phyloP scores from a whole-genome alignment of 2,888 invertebrate species.

The Tuberolachnus salignus region DNA sequence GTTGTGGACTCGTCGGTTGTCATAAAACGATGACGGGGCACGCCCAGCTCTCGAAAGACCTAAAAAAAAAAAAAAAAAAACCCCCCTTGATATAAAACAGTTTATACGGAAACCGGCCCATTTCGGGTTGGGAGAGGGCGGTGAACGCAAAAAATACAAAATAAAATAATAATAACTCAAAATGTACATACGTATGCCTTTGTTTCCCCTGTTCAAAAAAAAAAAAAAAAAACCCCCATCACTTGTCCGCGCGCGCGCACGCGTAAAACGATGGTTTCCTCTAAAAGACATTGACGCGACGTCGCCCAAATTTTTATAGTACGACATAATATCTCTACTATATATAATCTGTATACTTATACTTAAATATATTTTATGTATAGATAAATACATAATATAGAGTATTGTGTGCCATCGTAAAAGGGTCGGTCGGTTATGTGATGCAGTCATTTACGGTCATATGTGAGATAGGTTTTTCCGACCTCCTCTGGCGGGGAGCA shows the following conservation, averaged over 20 bases:
- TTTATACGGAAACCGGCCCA: conserved; percentile 11
- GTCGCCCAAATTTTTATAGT: neutral
- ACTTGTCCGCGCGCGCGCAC: neutral
- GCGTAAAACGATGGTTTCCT: neutral
- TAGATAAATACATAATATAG: neutral
- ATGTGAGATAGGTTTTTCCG: conserved; percentile 35
- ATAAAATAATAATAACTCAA: too few species aligned
- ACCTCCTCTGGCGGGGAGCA: neutral
- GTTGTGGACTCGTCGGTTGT: neutral
- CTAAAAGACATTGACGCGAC: conserved; percentile 17
- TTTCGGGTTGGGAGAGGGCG: neutral
- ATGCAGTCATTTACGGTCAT: neutral
- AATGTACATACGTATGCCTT: neutral
- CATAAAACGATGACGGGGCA: neutral
- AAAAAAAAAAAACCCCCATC: neutral
- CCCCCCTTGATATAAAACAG: neutral
- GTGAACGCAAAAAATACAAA: neutral
- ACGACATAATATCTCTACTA: neutral
- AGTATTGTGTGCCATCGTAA: neutral
- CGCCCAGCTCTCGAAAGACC: conserved; percentile 8
- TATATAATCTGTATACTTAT: neutral
- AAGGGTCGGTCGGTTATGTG: neutral
- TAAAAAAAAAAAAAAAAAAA: neutral
- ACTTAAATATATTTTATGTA: neutral
- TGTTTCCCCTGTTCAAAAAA: neutral